Evolutionary conservation across 2,888 invertebrate species (phyloP).

Genomic region (Cryptus armator): DNA sequence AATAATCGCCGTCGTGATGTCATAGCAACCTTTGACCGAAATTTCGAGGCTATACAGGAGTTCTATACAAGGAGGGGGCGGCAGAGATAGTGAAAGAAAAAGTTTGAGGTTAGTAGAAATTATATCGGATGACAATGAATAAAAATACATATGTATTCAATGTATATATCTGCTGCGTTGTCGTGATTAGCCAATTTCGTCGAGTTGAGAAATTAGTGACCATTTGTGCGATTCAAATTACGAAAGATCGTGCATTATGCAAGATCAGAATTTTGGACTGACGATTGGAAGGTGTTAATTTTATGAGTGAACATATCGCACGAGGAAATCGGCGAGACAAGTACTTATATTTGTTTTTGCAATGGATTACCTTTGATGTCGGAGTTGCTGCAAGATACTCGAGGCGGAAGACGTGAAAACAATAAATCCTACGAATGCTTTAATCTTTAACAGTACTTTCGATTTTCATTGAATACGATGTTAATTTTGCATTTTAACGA

Average conservation of each 20-base stretch:
- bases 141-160: not conserved
- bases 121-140: conserved; percentile 29
- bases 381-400: no score
- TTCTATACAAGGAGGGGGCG: not conserved
- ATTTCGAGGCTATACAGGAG: not conserved
- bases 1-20: not conserved
- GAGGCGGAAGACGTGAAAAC: no score
- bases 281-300: not conserved
- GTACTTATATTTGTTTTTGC: no score
- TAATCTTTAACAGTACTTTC: not conserved
- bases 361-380: no score
- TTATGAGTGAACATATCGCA: not conserved
- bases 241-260: not conserved
- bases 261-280: not conserved
- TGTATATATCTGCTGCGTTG: not conserved
- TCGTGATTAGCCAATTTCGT: not conserved
- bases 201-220: conserved; percentile 20
- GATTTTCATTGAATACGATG: not conserved
- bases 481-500: conserved; percentile 11
- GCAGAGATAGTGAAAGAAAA: conserved; percentile 4
- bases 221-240: not conserved
- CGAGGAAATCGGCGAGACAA: no score
- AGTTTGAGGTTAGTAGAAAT: conserved; percentile 6
- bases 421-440: not conserved
- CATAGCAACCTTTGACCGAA: conserved; percentile 7